Conservation (phyloP, 2,888 invertebrate species). For the Xanthia togata region DNA sequence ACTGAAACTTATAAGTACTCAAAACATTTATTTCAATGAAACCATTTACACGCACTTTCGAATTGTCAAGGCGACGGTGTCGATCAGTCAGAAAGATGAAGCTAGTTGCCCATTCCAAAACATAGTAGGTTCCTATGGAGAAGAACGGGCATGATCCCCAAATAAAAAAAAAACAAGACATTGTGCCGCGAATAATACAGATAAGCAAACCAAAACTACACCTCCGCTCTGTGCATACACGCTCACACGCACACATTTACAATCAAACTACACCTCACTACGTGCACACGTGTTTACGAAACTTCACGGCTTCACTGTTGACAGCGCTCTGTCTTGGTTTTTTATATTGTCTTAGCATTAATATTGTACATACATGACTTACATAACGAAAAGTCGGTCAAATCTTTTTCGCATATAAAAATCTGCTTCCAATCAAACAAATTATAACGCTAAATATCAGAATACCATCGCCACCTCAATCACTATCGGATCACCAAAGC, state of each 20-base stretch:
- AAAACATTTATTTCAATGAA: background rate
- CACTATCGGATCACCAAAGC: constrained; percentile 19
- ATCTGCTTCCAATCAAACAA: background rate
- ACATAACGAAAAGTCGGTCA: background rate
- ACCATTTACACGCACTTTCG: background rate
- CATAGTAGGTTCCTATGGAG: background rate
- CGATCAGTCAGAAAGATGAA: background rate
- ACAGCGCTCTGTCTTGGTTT: too few relatives aligned
- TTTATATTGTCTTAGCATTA: too few relatives aligned
- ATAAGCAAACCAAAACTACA: too few relatives aligned
- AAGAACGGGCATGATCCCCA: background rate
- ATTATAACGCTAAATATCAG: background rate
- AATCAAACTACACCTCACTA: too few relatives aligned
- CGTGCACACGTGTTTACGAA: too few relatives aligned
- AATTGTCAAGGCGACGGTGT: background rate
- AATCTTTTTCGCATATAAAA: background rate
- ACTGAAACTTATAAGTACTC: too few relatives aligned
- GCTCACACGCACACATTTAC: too few relatives aligned
- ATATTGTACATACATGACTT: background rate
- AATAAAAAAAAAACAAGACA: too few relatives aligned
- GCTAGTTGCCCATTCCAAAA: background rate
- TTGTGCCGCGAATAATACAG: too few relatives aligned
- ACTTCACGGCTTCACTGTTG: too few relatives aligned
- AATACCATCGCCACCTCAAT: constrained; percentile 23
- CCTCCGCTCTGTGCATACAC: too few relatives aligned